Conservation (phyloP, 1,140 invertebrate species). For the Polypedilum vanderplanki region DNA sequence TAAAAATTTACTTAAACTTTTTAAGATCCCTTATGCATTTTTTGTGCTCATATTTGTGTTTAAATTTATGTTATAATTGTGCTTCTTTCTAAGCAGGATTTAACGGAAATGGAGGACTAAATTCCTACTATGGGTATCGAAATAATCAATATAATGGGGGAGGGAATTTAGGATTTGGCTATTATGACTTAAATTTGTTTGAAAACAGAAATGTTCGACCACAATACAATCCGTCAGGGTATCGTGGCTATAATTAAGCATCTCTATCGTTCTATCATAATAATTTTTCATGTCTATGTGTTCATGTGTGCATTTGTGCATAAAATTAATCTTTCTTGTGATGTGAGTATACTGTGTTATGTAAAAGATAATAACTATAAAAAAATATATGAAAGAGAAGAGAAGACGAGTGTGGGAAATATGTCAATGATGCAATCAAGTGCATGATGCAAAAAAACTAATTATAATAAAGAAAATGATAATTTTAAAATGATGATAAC, state of each 20-base stretch:
- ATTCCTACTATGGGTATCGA: not conserved
- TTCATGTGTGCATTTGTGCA: constrained; percentile 11
- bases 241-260: constrained; percentile 23
- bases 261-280: no score
- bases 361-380: constrained; percentile 19
- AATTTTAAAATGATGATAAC: not conserved
- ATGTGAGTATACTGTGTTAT: not conserved
- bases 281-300: not conserved
- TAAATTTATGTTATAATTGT: no score
- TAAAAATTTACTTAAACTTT: not conserved
- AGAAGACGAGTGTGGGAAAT: constrained; percentile 15
- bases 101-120: not conserved
- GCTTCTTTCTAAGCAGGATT: not conserved
- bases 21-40: no score
- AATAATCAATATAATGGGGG: not conserved
- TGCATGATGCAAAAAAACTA: constrained; percentile 6
- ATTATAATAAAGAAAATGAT: not conserved
- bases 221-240: not conserved
- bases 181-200: constrained; percentile 1
- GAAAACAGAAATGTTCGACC: not conserved
- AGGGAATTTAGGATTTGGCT: not conserved
- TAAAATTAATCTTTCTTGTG: constrained; percentile 14
- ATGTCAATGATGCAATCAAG: constrained; percentile 13
- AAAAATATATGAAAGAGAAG: no score
- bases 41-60: no score